Percentiles rank a stretch among this genome's conserved stretches.
phyloP scores from a whole-genome alignment of 2,888 invertebrate species.

The Desoria tigrina region DNA sequence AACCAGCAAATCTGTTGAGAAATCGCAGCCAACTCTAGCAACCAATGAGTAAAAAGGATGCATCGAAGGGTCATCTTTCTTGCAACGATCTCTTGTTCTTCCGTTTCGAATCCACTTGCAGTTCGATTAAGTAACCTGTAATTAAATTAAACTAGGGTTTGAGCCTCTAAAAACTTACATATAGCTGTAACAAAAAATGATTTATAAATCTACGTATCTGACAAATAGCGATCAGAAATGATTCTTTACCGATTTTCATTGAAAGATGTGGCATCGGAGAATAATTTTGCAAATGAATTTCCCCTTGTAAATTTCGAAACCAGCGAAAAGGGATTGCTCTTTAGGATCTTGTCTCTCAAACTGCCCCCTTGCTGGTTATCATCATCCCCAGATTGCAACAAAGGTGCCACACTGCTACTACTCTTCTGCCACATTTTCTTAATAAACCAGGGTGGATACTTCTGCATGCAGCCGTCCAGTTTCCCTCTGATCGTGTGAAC shows the following conservation, averaged over 20 bases:
- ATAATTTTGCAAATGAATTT: constrained; percentile 4
- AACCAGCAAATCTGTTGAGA: constrained; percentile 48
- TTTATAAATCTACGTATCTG: neutral
- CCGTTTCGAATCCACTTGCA: constrained; percentile 23
- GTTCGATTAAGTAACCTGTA: constrained; percentile 31
- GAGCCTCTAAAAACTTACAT: neutral
- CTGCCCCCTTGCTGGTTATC: neutral
- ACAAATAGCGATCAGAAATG: neutral
- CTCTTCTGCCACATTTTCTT: constrained; percentile 30
- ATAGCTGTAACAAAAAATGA: no score
- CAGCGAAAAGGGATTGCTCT: neutral
- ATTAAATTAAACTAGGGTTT: neutral
- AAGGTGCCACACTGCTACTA: neutral
- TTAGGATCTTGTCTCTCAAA: neutral
- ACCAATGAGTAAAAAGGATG: constrained; percentile 51
- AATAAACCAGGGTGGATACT: constrained; percentile 34
- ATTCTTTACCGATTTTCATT: neutral
- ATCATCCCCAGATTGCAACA: neutral
- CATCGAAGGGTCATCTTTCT: constrained; percentile 41
- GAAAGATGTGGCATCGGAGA: neutral
- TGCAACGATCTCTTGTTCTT: constrained; percentile 33
- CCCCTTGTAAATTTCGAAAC: neutral
- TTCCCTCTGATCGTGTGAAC: constrained; percentile 40
- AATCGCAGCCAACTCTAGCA: constrained; percentile 52
- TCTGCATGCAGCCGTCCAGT: constrained; percentile 39